Evolutionary conservation across 2,113 vertebrate genomes (phyloP), one percentile per base, ranked within the genome.

Genomic region (Lonchura striata): DNA sequence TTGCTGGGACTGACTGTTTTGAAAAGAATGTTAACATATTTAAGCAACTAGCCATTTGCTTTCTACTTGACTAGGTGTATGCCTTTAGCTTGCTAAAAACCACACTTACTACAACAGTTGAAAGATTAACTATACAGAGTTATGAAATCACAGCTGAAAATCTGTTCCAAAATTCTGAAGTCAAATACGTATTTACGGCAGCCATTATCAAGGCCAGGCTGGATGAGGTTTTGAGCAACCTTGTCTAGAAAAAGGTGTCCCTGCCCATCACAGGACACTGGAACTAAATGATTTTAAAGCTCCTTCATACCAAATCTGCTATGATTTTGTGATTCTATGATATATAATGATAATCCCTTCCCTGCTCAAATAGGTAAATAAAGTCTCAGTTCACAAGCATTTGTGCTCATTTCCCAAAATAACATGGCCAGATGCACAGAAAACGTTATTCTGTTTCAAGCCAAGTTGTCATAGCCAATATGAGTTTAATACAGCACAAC

Each of bases 201-300:
- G 19, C 33, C 15, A 35, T 41, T 41, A 61, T 39, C 28, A 69
- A 69, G 25, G 21, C 7, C 11, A 35, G 24, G 8, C 15, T 35
- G 30, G 20, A 41, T 76, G 24, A 20, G 20, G 11, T 5, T 53
- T 68, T n/a, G 30, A 47, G 33, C 19, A 66, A 25, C 15, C 9
- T 60, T 7, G 6, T 68, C n/a, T 76, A 41, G 11, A 30, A 13
- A 21, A 35, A 31, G 1, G 6, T 30, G 11, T n/a, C 16, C 16
- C 20, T 75, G 16, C 2, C 39, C 7, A 25, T 22, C 16, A 22
- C 13, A 30, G 7, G 0, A 6, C 6, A 0, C 19, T 60, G 46
- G 23, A 75, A 75, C 3, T 2, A 31, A 37, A 19, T 25, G 2
- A 18, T 46, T 21, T 60, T n/a, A n/a, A 39, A 60, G 4, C 6